Evolutionary conservation across 2,888 invertebrate genomes (phyloP), one percentile per base, ranked within the genome.

Genomic region (Lamellibrachia columna): DNA sequence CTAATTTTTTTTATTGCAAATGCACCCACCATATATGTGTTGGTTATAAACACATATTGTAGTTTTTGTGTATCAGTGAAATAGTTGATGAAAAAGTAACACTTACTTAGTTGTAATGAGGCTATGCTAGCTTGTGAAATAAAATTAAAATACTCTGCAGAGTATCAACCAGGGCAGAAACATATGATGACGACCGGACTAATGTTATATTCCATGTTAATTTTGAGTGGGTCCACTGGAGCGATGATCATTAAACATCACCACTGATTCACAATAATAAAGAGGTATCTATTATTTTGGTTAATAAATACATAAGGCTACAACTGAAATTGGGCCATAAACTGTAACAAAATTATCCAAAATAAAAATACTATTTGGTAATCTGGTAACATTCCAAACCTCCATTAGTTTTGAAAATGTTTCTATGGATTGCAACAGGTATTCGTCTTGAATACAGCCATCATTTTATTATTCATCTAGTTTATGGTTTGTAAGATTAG

Each of bases 351-450:
- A n/a, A 75, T 75, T 15, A 22, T 75, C 75, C 75, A 75, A 75
- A 75, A 75, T 75, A 75, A 75, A 22, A 75, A 75, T 22, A 75
- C 75, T 15, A 22, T 22, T 22, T 75, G 75, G 75, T 75, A 75
- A 75, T 75, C 75, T 22, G 75, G 75, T 75, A 75, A 75, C 4
- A 6, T n/a, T 75, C 75, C 75, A 75, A 75, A 75, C 40, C 75
- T 75, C 75, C 75, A 75, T 75, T 75, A 40, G 40, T 75, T n/a
- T 75, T 75, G 75, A n/a, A 75, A 75, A 75, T 75, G 75, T 75
- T 75, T 75, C n/a, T 15, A 75, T 22, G 22, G 75, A 75, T 6
- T 75, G 75, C 75, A 75, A 75, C 75, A 1, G 75, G 75, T n/a
- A 75, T 0, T 22, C 3, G 6, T 75, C 75, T 22, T 75, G 75